Base-by-base conservation (phyloP, 2,888 invertebrate genomes). In the Pilophorus perplexus region DNA sequence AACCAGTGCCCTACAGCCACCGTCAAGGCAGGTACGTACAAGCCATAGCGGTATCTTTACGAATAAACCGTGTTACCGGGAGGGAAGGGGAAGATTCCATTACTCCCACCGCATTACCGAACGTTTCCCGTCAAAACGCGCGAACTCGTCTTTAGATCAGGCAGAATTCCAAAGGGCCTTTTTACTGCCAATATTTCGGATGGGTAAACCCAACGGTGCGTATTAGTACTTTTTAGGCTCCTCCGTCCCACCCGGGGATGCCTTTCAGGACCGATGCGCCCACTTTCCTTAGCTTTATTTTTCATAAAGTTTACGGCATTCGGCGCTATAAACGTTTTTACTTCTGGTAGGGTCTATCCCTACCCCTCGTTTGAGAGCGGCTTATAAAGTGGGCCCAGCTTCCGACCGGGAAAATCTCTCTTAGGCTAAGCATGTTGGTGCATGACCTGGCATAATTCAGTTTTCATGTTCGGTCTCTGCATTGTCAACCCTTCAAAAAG, bases 231-330 rank as follows among this genome's bases (percentile, higher is more conserved):
- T 55, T 52, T 55, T 20, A 62, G 46, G 48, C n/a, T n/a, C n/a
- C n/a, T n/a, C n/a, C n/a, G n/a, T n/a, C n/a, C 52, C 46, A 5
- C 33, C 8, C 46, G 27, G 23, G 64, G 52, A n/a, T n/a, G n/a
- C n/a, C n/a, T 64, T 50, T 42, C 64, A 64, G 64, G n/a, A n/a
- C 42, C 64, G 42, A 64, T 64, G 64, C 20, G 52, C 64, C 52
- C 64, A 54, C n/a, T n/a, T 23, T 62, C 28, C 48, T 52, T 27
- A 52, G 64, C 42, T 64, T 64, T 64, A 64, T 64, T 64, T 64
- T 64, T 64, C 64, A 64, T 64, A 64, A 64, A 54, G 52, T 64
- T 64, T 64, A 64, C 48, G 62, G 62, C 28, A 62, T 18, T 52
- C 38, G 16, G 23, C 37, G 40, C 52, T 44, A 12, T 38, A 44